Base-by-base conservation (phyloP, 2,888 invertebrate genomes). In the Diloba caeruleocephala region DNA sequence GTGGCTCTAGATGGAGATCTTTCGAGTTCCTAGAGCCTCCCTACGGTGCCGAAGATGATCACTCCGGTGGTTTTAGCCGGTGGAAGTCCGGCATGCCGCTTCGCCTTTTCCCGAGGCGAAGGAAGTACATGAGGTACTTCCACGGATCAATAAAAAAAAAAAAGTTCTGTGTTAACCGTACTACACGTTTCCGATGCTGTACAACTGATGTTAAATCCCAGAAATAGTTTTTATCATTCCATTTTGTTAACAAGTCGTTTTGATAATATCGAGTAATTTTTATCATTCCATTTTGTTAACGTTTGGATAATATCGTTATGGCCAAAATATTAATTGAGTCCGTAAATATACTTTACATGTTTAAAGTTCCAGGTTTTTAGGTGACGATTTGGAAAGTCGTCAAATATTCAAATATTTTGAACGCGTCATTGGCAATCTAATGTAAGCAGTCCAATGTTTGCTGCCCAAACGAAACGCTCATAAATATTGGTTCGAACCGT, bases 91-190 rank as follows among this genome's bases (percentile, higher is more conserved):
- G n/a, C n/a, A n/a, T n/a, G n/a, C n/a, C n/a, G n/a, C n/a, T n/a
- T n/a, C n/a, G n/a, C n/a, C n/a, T n/a, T n/a, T n/a, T n/a, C n/a
- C n/a, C n/a, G n/a, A n/a, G n/a, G n/a, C n/a, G n/a, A n/a, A n/a
- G n/a, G n/a, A n/a, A n/a, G n/a, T n/a, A n/a, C n/a, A n/a, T n/a
- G n/a, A n/a, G n/a, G n/a, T n/a, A n/a, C n/a, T n/a, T n/a, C n/a
- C n/a, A n/a, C n/a, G n/a, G n/a, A n/a, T n/a, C n/a, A n/a, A n/a
- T n/a, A n/a, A n/a, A n/a, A n/a, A n/a, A n/a, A n/a, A n/a, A n/a
- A n/a, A n/a, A n/a, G n/a, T n/a, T n/a, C 58, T 57, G 64, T 67
- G 64, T 60, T 56, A 45, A 49, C 36, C 32, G 38, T 21, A 21
- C 9, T 9, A 37, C 39, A 61, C 39, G 54, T 53, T 55, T 39